phyloP scores from a whole-genome alignment of 2,888 invertebrate genomes.

The Cylindroiulus punctatus region DNA sequence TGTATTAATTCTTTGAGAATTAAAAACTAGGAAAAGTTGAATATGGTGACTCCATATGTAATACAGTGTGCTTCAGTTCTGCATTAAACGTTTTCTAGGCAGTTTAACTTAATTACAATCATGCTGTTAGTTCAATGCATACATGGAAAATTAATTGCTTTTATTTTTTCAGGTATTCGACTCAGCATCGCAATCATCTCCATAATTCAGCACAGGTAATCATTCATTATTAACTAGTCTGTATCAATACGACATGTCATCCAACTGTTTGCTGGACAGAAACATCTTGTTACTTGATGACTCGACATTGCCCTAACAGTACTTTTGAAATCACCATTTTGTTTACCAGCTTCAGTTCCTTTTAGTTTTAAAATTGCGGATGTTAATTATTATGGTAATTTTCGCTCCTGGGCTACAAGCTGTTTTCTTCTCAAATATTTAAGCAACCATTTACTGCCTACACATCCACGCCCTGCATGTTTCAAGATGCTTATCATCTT shows the following conservation, averaged over 20 bases:
- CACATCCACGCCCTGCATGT: not conserved
- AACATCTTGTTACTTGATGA: not conserved
- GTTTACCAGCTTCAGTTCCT: not conserved
- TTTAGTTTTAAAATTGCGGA: not conserved
- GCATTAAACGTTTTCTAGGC: too few species aligned
- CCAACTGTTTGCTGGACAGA: not conserved
- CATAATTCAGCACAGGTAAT: not conserved
- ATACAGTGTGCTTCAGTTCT: too few species aligned
- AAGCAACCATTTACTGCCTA: not conserved
- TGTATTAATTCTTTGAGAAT: not conserved
- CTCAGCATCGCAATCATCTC: not conserved
- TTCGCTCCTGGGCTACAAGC: too few species aligned
- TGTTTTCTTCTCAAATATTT: not conserved
- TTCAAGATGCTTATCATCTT: not conserved
- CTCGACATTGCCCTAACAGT: not conserved
- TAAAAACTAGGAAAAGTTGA: not conserved
- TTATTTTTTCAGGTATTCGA: not conserved
- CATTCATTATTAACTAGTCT: not conserved
- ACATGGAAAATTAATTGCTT: too few species aligned
- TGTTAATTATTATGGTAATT: conserved; percentile 3
- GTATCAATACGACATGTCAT: not conserved
- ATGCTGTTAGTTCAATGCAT: too few species aligned
- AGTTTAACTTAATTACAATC: too few species aligned
- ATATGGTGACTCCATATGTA: too few species aligned
- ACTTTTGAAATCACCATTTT: not conserved